A percentile compares a stretch with the other conserved stretches of the same genome.
phyloP scores from a whole-genome alignment of 2,113 vertebrate genomes.

The Rousettus leschenaultii region DNA sequence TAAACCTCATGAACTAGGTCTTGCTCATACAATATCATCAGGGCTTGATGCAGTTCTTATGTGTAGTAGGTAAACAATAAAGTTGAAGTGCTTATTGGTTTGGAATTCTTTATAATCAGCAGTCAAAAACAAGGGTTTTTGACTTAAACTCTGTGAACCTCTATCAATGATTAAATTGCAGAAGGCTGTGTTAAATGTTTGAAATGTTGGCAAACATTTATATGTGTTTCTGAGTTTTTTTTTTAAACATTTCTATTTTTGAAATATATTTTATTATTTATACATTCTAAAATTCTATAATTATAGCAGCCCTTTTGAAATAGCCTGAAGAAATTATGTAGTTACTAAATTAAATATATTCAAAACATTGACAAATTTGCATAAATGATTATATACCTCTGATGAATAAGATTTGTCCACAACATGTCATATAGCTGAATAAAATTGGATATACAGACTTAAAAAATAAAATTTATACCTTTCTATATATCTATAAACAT shows the following conservation, averaged over 20 bases:
- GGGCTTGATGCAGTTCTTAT: background rate
- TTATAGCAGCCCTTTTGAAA: background rate
- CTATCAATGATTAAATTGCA: background rate
- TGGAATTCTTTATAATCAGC: background rate
- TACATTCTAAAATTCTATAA: background rate
- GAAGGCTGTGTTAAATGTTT: background rate
- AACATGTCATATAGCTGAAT: background rate
- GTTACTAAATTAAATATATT: background rate
- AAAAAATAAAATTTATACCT: background rate
- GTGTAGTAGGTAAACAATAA: background rate
- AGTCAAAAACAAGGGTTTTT: background rate
- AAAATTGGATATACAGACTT: background rate
- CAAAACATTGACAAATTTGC: background rate
- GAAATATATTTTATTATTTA: background rate
- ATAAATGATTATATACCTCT: background rate
- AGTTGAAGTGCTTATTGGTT: background rate
- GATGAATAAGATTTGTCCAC: background rate
- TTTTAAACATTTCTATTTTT: background rate
- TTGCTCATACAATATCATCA: background rate
- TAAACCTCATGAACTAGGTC: background rate
- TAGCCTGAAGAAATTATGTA: background rate
- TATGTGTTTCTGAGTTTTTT: background rate
- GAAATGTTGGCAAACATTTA: background rate
- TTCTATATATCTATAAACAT: background rate
- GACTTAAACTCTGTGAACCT: background rate